Evolutionary conservation across 2,888 invertebrate species (phyloP), one percentile per base, ranked within the genome.

Genomic region (Ceriagrion tenellum): DNA sequence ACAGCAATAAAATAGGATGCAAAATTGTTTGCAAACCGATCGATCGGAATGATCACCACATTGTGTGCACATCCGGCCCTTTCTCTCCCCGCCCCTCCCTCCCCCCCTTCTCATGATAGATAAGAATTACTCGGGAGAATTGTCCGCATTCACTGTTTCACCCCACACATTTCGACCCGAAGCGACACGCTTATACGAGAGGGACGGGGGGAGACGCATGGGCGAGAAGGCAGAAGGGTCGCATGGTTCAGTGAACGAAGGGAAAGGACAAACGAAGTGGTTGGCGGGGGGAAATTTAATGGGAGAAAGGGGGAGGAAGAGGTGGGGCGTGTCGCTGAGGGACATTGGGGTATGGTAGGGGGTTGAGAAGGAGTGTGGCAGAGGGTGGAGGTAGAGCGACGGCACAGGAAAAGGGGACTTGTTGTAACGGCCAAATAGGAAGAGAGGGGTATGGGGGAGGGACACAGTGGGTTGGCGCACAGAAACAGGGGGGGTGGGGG

Each of bases 361-460:
- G 40, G 63, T 56, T 30, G 20, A 35, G 35, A 35, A 91, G 91
- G 35, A 40, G 63, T 35, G 59, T 40, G 16, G 6, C 23, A 30
- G 8, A 63, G 30, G 63, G 35, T 30, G 90, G 59, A 16, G 20
- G 3, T 63, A 8, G 88, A 8, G 47, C 4, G 47, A n/a, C 81
- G 47, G 47, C 47, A 47, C 47, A 47, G 30, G 81, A 35, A 6
- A 55, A 35, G 55, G 63, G 74, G 63, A 47, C 81, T 23, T 35
- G 93, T 69, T 93, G 93, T 93, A 93, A 93, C 93, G 93, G 93
- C 93, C 93, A 69, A 93, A 69, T 93, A 10, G 35, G 26, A 81
- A 10, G 91, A 59, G 47, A 55, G 55, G 20, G n/a, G 8, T 26
- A 55, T 55, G 89, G 55, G n/a, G 8, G 47, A 55, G 89, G 89